Conservation (phyloP, 2,113 vertebrate species). For the Erpornis zantholeuca region DNA sequence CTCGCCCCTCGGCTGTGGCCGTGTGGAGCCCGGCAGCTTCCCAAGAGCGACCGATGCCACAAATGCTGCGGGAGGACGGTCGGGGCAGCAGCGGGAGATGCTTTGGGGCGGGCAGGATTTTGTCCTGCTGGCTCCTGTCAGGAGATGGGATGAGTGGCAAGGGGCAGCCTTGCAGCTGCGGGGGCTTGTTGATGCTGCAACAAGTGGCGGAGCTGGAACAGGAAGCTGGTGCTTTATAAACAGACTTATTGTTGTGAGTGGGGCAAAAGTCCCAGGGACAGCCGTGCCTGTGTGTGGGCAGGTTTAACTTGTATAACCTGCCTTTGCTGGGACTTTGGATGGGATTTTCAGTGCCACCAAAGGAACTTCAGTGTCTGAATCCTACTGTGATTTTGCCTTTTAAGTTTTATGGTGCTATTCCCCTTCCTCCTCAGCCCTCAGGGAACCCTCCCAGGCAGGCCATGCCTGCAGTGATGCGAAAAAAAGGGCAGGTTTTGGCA, state of each 20-base stretch:
- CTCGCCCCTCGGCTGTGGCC: fast-evolving
- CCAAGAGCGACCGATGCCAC: not conserved
- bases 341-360: not conserved
- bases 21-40: fast-evolving
- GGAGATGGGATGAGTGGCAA: not conserved
- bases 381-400: not conserved
- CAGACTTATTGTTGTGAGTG: not conserved
- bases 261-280: not conserved
- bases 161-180: not conserved
- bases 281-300: not conserved
- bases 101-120: not conserved
- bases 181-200: not conserved
- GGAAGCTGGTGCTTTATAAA: not conserved
- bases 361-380: not conserved
- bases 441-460: not conserved
- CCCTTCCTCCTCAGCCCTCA: not conserved
- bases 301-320: not conserved
- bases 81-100: fast-evolving
- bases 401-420: not conserved
- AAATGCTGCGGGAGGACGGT: fast-evolving
- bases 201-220: not conserved
- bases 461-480: not conserved
- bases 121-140: not conserved
- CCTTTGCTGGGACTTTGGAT: not conserved
- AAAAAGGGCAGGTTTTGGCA: not conserved